Conservation (phyloP, 2,113 vertebrate species). For the Balaeniceps rex region DNA sequence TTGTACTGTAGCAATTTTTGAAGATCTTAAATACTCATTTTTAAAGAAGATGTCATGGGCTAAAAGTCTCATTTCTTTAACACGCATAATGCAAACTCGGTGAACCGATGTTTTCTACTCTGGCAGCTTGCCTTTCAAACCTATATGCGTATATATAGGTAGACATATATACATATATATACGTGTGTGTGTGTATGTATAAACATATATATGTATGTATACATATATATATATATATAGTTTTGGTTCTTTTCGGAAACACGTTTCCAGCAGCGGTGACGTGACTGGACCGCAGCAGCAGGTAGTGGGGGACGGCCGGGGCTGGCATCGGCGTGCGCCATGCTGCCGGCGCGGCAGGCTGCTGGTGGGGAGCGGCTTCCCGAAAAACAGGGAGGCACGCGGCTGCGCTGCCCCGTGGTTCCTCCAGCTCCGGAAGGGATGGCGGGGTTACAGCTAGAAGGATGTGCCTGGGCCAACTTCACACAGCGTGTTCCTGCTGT, state of each 20-base stretch:
- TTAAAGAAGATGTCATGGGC: conserved; percentile 70
- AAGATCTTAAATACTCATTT: conserved; percentile 76
- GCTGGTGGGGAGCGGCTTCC: not conserved
- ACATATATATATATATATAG: conserved; percentile 13
- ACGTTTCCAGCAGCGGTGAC: not conserved
- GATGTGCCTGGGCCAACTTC: not conserved
- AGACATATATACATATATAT: conserved; percentile 39
- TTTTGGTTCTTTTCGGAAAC: conserved; percentile 39
- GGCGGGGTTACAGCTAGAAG: not conserved
- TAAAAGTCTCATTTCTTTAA: conserved; percentile 67
- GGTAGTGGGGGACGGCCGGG: not conserved
- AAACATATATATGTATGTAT: conserved; percentile 38
- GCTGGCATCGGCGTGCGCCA: not conserved
- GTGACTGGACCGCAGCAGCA: not conserved
- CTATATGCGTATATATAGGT: conserved; percentile 7
- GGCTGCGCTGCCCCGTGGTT: not conserved
- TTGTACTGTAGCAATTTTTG: conserved; percentile 83
- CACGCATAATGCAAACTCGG: conserved; percentile 53
- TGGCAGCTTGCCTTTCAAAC: conserved; percentile 54
- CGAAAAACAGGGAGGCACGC: not conserved
- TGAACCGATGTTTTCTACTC: conserved; percentile 71
- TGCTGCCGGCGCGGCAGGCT: not conserved
- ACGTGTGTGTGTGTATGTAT: conserved; percentile 43
- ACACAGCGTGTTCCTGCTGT: not conserved
- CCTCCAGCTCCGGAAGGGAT: not conserved